Evolutionary conservation across 2,113 vertebrate genomes (phyloP).

Genomic region (Camelus bactrianus): DNA sequence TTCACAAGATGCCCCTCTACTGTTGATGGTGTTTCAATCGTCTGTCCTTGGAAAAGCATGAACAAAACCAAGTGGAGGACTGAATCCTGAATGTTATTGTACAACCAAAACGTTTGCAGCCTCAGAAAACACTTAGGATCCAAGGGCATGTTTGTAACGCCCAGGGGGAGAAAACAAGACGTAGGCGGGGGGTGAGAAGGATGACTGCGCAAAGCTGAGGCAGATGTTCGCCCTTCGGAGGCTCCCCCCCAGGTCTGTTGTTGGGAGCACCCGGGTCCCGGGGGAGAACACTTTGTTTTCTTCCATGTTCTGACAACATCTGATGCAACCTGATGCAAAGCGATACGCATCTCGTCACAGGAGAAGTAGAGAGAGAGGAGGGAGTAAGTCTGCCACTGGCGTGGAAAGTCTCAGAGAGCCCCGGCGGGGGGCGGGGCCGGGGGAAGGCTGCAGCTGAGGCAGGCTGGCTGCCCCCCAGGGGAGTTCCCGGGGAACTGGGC

Average conservation of each 20-base stretch:
- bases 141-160: not conserved
- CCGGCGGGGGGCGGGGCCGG: rapidly evolving
- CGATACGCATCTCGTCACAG: slow-evolving; percentile 29
- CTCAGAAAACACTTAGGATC: not conserved
- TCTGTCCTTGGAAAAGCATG: rapidly evolving
- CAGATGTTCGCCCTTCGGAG: not conserved
- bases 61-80: not conserved
- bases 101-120: not conserved
- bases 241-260: not conserved
- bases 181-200: rapidly evolving
- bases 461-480: not conserved
- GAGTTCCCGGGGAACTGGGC: not conserved
- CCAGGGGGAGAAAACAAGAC: rapidly evolving
- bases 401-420: slow-evolving; percentile 29
- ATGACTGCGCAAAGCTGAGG: not conserved
- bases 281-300: slow-evolving; percentile 64
- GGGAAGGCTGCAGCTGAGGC: not conserved
- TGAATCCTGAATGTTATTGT: not conserved
- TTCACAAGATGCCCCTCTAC: no score
- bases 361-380: slow-evolving; percentile 48
- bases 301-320: slow-evolving; percentile 75
- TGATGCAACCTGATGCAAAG: slow-evolving; percentile 83
- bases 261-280: not conserved
- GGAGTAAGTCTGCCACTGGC: not conserved
- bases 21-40: not conserved